Base-by-base conservation (phyloP, 2,797 vertebrate species). In the Odontamblyopus rebecca region DNA sequence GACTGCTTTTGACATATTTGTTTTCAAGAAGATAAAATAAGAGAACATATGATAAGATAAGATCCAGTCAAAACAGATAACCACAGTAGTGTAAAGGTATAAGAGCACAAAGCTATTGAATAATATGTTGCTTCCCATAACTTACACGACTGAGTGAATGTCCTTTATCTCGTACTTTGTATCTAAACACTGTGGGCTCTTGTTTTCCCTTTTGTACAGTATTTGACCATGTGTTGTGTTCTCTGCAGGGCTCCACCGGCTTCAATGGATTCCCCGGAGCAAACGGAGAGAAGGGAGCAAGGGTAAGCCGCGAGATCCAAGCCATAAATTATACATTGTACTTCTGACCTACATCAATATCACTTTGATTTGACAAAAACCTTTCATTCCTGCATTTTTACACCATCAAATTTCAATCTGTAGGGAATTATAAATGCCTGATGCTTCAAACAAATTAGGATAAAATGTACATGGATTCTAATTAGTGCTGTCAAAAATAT, bases 261-360 rank as follows among this genome's bases (percentile, higher is more conserved):
- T 99, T 99, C 87, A 75, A 86, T 50, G 98, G 98, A 86, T 97
- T 98, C 85, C 89, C 96, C 9, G 98, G 98, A 82, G 90, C 97
- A 60, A 98, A 97, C 13, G 98, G 98, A 86, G 98, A 99, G 92
- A 99, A 99, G 87, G 98, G 97, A 78, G 93, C 91, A 81, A 95
- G 97, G 95, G 98, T 99, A 93, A 87, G 96, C 6, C 5, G 6
- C 71, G 59, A 54, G 72, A 68, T 61, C 62, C 2, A 57, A 75
- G 1, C 27, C 19, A 30, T 5, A 53, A 53, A 67, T 30, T 48
- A 53, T 32, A 53, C 15, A 51, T 50, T 30, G 27, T 9, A 11
- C 16, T 12, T 53, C 27, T 19, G 18, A 51, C 38, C 19, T 5
- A 44, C n/a, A 44, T 23, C 62, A 26, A 11, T 29, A 18, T 26